Evolutionary conservation across 2,888 invertebrate genomes (phyloP), one percentile per base, ranked within the genome.

Genomic region (Aphelenchoides bicaudatus): DNA sequence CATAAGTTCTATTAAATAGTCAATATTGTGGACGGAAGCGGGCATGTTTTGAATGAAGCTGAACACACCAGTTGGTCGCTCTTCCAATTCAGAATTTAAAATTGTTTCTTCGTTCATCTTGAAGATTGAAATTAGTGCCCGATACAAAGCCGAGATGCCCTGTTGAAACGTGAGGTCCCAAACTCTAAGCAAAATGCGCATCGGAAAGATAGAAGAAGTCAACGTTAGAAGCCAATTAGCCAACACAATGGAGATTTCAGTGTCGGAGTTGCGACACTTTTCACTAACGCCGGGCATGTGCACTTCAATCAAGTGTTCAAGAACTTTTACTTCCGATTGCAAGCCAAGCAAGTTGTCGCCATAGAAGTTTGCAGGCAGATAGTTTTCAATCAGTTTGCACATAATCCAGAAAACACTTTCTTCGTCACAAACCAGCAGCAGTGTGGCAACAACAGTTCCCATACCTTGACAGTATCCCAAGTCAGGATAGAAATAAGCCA

Each of bases 381-480:
- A 84, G 81, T 98, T 94, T 84, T 98, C 96, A n/a, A 98, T 91
- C 72, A 98, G 90, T 3, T 93, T 89, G 71, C 91, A 89, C 90
- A 96, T 91, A 82, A 94, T 88, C 98, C 98, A 98, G 83, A 98
- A 98, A 38, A 91, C 88, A 82, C 93, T 92, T 82, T 98, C 96
- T 83, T 98, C 98, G 81, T 96, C 94, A 84, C 96, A 86, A 61
- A 98, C 86, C 5, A 99, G 83, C 60, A 98, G 82, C 49, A 98
- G 83, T 37, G 90, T 90, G 16, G 93, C 92, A 28, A 89, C 92
- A 79, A 98, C 93, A 79, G 74, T 68, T 2, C 75, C 75, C 67
- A 73, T 73, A 21, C 73, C 78, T 58, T 75, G 76, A 49, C 75
- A 76, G 54, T 74, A 76, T 19, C 90, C 90, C 75, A 90, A 88